These are phyloP conservation scores for Glaucomys volans DNA, from an alignment of 2,113 vertebrate genomes.

Conservation along the genomic window DNA sequence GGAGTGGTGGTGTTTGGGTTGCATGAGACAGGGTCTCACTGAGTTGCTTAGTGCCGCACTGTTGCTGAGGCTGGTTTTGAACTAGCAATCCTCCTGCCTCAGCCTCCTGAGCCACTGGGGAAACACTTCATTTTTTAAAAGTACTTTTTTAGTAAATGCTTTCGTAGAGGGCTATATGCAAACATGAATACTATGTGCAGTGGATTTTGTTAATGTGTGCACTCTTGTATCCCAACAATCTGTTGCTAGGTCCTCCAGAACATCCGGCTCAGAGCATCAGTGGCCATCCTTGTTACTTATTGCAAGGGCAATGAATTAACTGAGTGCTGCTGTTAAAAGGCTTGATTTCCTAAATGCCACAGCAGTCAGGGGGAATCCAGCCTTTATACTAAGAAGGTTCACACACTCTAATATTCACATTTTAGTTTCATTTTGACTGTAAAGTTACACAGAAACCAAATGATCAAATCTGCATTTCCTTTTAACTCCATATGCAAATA, in stretches of 20 bases:
- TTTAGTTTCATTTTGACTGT: constrained; percentile 78
- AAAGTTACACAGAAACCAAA: constrained; percentile 77
- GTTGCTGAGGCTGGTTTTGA: too few relatives aligned
- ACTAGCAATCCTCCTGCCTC: too few relatives aligned
- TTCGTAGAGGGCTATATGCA: background rate
- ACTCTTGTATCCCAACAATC: background rate
- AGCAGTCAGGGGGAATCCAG: constrained; percentile 11
- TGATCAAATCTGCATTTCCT: constrained; percentile 78
- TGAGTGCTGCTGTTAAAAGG: background rate
- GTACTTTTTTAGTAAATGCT: background rate
- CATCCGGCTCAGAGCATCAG: background rate
- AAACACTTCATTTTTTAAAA: background rate
- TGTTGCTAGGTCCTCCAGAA: background rate
- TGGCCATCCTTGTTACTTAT: background rate
- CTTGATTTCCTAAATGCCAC: background rate
- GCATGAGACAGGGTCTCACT: too few relatives aligned
- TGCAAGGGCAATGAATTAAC: background rate
- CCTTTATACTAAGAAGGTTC: constrained; percentile 62
- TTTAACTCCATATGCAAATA: constrained; percentile 73
- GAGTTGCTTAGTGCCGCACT: too few relatives aligned
- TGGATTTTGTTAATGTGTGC: background rate
- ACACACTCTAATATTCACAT: constrained; percentile 74
- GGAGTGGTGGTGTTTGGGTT: background rate
- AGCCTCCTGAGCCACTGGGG: too few relatives aligned
- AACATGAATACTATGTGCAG: background rate